phyloP scores from a whole-genome alignment of 2,113 vertebrate species.

The Felis chaus region DNA sequence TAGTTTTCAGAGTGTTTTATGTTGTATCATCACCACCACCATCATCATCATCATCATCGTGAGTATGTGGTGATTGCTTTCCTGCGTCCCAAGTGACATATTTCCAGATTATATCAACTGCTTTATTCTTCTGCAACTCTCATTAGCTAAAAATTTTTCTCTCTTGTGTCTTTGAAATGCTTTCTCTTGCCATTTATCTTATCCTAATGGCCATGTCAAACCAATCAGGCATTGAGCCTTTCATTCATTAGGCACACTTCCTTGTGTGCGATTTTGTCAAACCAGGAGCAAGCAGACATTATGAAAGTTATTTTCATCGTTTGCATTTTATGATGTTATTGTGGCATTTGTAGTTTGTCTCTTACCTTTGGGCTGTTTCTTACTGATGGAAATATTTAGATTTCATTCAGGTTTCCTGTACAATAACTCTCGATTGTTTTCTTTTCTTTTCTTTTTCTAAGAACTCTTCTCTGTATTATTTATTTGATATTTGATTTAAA shows the following conservation, averaged over 20 bases:
- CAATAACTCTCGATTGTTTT: not conserved
- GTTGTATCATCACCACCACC: not conserved
- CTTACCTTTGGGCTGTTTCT: not conserved
- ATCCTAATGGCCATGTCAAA: not conserved
- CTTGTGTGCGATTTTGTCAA: not conserved
- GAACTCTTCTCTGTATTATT: too few species aligned
- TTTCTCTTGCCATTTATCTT: not conserved
- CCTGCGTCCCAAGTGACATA: not conserved
- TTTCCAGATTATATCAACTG: not conserved
- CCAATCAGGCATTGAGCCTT: not conserved
- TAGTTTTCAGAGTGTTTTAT: not conserved
- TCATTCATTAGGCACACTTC: not conserved
- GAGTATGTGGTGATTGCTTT: not conserved
- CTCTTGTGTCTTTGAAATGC: not conserved
- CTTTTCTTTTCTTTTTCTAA: too few species aligned
- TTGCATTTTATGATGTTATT: not conserved
- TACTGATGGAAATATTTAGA: not conserved
- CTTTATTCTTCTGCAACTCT: conserved; percentile 2
- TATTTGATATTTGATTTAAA: too few species aligned
- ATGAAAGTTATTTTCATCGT: not conserved
- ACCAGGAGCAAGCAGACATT: not conserved
- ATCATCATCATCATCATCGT: not conserved
- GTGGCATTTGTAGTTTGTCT: not conserved
- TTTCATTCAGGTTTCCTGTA: not conserved
- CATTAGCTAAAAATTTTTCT: not conserved